Base-by-base conservation (phyloP, 2,113 vertebrate species). In the Callipepla californica region DNA sequence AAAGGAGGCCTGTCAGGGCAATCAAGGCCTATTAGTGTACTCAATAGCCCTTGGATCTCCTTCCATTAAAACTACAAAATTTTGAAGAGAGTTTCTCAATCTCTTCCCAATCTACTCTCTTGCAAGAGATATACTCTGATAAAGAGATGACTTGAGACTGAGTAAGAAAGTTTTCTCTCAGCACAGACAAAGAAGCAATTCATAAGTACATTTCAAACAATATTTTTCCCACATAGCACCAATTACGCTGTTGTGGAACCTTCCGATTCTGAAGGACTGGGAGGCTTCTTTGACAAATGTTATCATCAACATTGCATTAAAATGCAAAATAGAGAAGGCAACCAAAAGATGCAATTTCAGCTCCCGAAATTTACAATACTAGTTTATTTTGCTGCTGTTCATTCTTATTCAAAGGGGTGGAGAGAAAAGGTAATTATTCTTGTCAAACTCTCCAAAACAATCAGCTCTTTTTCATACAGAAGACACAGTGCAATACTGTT, bases 251-350 rank as follows among this genome's bases (percentile, higher is more conserved):
- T 80, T 87, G 72, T 90, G 28, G 59, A 95, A 96, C 89, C 94
- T 91, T 88, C 74, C 62, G 94, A 92, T 82, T 86, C 85, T 69
- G 57, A 97, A 93, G 82, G 67, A 95, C 93, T 94, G 82, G 77
- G 87, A 82, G 79, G 61, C 82, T 97, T 97, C 91, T 93, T 90
- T 92, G 94, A 94, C 94, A 97, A 96, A 97, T 93, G 91, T 79
- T 90, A 94, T 93, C 94, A 96, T 87, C 92, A 90, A 80, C 30
- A 57, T 92, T 95, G 90, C 92, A 96, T 96, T 95, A 92, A 89
- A 94, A 95, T 96, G 95, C 92, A 97, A 96, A 97, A 89, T 58
- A 85, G 55, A 92, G 94, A 66, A 55, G 11, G 85, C 87, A 94
- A 94, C 92, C 91, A 87, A 95, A 95, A 95, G 91, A 94, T 80